Evolutionary conservation across 1,140 invertebrate species (phyloP).

Genomic region (Drosophila persimilis): DNA sequence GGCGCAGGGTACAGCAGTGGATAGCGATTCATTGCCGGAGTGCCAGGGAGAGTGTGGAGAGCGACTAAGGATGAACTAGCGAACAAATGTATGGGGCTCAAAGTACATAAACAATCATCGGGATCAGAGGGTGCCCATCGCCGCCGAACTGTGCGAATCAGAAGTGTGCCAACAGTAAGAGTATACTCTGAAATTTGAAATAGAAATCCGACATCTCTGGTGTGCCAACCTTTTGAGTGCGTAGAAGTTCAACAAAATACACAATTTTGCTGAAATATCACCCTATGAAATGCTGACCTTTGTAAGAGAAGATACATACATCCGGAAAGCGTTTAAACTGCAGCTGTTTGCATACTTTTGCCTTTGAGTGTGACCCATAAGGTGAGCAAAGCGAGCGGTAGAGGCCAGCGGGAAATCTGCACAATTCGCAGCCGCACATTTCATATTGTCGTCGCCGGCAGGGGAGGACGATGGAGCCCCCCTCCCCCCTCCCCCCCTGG

Average conservation of each 20-base stretch:
- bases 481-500: no score
- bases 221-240: no score
- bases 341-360: constrained; percentile 27
- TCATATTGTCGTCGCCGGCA: constrained; percentile 71
- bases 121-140: constrained; percentile 30
- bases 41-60: not conserved
- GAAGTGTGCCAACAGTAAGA: not conserved
- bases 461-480: constrained; percentile 4
- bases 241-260: no score
- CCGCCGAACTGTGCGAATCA: not conserved
- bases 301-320: no score
- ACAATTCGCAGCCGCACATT: constrained; percentile 55
- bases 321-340: not conserved
- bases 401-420: constrained; percentile 56
- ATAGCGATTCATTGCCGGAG: no score
- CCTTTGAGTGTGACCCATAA: constrained; percentile 37
- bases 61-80: no score
- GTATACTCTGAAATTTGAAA: no score
- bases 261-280: no score
- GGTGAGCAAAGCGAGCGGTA: constrained; percentile 31
- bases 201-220: no score
- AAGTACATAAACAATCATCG: constrained; percentile 59
- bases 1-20: not conserved
- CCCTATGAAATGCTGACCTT: no score
- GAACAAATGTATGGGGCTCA: constrained; percentile 43